A percentile compares a stretch with the other conserved stretches of the same genome.
phyloP scores from a whole-genome alignment of 1,140 invertebrate species.

The Calycopis cecrops region DNA sequence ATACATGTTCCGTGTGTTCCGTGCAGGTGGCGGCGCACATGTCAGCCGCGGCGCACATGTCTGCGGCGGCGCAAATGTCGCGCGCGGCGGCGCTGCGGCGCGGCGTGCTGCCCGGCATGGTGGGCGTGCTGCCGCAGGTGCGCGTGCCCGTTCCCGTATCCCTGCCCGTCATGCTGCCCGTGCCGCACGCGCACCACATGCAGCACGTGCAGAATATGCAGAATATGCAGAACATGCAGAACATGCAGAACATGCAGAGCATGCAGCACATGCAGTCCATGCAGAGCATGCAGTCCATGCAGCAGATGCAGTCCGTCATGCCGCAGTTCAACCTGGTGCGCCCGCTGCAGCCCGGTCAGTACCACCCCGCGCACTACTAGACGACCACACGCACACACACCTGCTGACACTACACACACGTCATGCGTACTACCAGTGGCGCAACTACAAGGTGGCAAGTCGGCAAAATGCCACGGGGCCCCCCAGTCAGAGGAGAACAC shows the following conservation, averaged over 20 bases:
- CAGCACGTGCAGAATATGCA: slow-evolving; percentile 62
- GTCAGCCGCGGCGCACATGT: slow-evolving; percentile 49
- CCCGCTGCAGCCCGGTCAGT: slow-evolving; percentile 75
- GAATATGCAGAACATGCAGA: background rate
- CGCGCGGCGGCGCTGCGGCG: slow-evolving; percentile 35
- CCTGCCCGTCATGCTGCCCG: slow-evolving; percentile 56
- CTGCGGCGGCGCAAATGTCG: slow-evolving; percentile 42
- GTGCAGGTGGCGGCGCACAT: slow-evolving; percentile 66
- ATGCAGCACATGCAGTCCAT: slow-evolving; percentile 43
- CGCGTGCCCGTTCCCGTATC: slow-evolving; percentile 65
- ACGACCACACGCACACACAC: background rate
- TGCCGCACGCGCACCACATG: slow-evolving; percentile 25
- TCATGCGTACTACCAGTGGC: background rate
- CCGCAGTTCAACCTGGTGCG: slow-evolving; percentile 86
- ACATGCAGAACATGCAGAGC: background rate
- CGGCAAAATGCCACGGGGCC: too few species aligned
- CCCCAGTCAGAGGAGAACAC: too few species aligned
- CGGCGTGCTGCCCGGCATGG: slow-evolving; percentile 51
- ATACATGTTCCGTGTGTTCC: too few species aligned
- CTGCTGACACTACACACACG: background rate
- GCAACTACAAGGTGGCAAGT: background rate
- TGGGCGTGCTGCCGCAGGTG: slow-evolving; percentile 41
- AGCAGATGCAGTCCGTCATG: slow-evolving; percentile 62
- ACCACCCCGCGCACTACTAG: slow-evolving; percentile 15
- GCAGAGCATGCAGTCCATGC: slow-evolving; percentile 26